phyloP scores from a whole-genome alignment of 2,113 vertebrate genomes.

The Aspidoscelis tigris region DNA sequence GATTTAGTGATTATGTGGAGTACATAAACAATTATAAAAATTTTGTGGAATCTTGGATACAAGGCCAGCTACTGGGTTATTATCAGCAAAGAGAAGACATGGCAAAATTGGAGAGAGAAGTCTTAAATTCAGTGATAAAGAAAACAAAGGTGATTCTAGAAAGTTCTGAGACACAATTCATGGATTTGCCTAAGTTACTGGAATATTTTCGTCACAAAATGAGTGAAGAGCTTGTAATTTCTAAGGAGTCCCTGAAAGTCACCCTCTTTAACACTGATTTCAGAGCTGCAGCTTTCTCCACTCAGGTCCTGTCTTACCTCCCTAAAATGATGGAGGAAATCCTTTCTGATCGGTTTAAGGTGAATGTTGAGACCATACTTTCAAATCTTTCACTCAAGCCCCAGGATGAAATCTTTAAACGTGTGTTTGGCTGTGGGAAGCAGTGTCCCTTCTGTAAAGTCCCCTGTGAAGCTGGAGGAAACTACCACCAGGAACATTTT shows the following conservation, averaged over 20 bases:
- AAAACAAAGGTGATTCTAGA: conserved; percentile 21
- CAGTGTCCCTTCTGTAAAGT: conserved; percentile 75
- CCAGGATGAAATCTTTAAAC: conserved; percentile 74
- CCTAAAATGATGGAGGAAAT: conserved; percentile 3
- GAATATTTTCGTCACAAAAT: conserved; percentile 24
- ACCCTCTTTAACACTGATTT: conserved; percentile 31
- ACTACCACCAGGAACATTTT: neutral
- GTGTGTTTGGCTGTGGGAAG: conserved; percentile 75
- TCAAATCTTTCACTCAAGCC: conserved; percentile 76
- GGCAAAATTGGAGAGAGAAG: conserved; percentile 4
- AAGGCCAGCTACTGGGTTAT: conserved; percentile 18
- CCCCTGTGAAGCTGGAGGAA: conserved; percentile 73
- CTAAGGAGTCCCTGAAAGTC: conserved; percentile 21
- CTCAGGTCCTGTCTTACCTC: conserved; percentile 10
- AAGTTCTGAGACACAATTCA: neutral
- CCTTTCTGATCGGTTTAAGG: neutral
- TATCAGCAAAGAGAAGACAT: conserved; percentile 20
- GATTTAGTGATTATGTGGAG: conserved; percentile 10
- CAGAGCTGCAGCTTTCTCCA: conserved; percentile 8
- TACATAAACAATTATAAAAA: conserved; percentile 30
- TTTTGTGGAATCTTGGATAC: conserved; percentile 54
- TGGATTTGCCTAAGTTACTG: conserved; percentile 27
- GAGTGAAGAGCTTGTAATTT: conserved; percentile 39
- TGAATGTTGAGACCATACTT: conserved; percentile 22
- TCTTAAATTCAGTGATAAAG: conserved; percentile 14